Evolutionary conservation across 2,113 vertebrate genomes (phyloP).

Genomic region (Tragelaphus scriptus): DNA sequence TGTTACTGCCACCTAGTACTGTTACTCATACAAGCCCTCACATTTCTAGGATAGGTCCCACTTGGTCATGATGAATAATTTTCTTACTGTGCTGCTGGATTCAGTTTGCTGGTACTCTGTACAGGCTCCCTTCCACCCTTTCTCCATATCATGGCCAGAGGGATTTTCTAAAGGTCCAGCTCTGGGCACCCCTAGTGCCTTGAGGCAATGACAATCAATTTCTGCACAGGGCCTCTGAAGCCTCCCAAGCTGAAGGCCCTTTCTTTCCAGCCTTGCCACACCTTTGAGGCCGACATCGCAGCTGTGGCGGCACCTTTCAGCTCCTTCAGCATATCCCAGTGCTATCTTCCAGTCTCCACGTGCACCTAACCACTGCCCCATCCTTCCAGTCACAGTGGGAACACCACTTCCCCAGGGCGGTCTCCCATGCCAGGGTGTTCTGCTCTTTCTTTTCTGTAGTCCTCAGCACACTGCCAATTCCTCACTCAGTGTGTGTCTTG

Average conservation of each 20-base stretch:
- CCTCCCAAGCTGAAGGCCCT: not conserved
- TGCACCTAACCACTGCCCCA: not conserved
- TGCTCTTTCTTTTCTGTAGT: not conserved
- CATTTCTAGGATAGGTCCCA: not conserved
- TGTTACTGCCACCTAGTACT: not conserved
- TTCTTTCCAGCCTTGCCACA: not conserved
- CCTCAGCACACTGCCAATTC: not conserved
- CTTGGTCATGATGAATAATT: not conserved
- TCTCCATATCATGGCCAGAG: not conserved
- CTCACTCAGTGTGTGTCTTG: not conserved
- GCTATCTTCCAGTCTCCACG: not conserved
- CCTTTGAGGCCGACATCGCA: not conserved
- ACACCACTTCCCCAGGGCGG: not conserved
- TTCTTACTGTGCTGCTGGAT: not conserved
- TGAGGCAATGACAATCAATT: not conserved
- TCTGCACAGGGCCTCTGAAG: not conserved
- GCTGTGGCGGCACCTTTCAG: not conserved
- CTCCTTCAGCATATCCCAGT: not conserved
- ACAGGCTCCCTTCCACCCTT: not conserved
- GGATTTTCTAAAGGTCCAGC: not conserved
- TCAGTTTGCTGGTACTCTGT: not conserved
- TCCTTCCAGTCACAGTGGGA: not conserved
- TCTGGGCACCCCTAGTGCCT: not conserved
- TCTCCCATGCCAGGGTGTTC: not conserved
- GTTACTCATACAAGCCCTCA: not conserved